A percentile compares a stretch with the other conserved stretches of the same genome.
Evolutionary conservation across 2,113 vertebrate genomes (phyloP).

Genomic region (Pollachius pollachius): DNA sequence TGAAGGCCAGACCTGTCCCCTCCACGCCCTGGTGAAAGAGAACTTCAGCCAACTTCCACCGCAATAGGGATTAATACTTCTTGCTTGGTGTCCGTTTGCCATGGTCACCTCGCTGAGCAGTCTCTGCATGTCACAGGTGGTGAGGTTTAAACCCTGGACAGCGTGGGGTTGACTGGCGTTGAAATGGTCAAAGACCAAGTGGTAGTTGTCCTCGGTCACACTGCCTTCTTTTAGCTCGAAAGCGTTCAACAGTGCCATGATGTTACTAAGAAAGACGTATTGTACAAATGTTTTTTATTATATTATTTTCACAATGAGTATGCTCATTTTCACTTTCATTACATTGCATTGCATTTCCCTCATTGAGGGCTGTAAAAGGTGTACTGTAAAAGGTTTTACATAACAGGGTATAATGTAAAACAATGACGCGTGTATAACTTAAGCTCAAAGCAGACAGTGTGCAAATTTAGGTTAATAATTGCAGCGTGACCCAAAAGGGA

Average conservation of each 20-base stretch:
- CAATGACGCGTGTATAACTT: too few species aligned
- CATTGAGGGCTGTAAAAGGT: too few species aligned
- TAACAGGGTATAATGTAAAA: too few species aligned
- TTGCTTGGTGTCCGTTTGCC: not conserved
- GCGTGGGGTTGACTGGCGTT: slow-evolving; percentile 44
- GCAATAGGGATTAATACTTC: not conserved
- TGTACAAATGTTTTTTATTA: too few species aligned
- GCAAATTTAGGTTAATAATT: too few species aligned
- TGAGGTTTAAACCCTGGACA: slow-evolving; percentile 44
- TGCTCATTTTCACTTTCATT: not conserved
- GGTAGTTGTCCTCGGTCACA: slow-evolving; percentile 52
- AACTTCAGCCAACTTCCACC: too few species aligned
- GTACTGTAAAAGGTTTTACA: too few species aligned
- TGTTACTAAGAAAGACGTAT: slow-evolving; percentile 53
- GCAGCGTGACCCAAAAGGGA: too few species aligned
- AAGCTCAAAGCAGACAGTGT: too few species aligned
- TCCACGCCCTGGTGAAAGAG: slow-evolving; percentile 80
- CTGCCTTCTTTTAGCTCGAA: slow-evolving; percentile 58
- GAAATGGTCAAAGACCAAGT: slow-evolving; percentile 22
- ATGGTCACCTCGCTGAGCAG: slow-evolving; percentile 52
- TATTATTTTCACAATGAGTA: not conserved
- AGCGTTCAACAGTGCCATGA: slow-evolving; percentile 47
- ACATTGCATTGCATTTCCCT: not conserved
- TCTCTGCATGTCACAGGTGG: slow-evolving; percentile 50
- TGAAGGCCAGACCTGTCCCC: slow-evolving; percentile 91